Evolutionary conservation across 2,797 vertebrate genomes (phyloP), one percentile per base, ranked within the genome.

Genomic region (Novumbra hubbsi): DNA sequence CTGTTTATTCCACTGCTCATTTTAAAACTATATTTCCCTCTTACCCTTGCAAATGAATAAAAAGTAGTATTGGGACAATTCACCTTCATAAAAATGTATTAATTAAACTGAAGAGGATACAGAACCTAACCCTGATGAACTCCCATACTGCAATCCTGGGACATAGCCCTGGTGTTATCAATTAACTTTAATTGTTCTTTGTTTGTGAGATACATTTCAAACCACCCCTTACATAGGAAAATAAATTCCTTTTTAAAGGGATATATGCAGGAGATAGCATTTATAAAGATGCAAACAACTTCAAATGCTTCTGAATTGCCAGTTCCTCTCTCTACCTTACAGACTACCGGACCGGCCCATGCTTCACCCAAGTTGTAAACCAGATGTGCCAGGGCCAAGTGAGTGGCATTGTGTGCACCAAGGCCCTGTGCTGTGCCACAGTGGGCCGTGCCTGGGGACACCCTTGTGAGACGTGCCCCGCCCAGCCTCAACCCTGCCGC

Each of bases 271-370:
- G 7, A 5, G 15, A 50, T 17, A 50, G 49, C 17, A 50, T 50
- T 17, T 52, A 19, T 52, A 5, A 52, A n/a, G 19, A 52, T 52
- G 19, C 50, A 5, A 52, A 52, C 50, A 7, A 55, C 52, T 55
- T 55, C 52, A 3, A 55, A 2, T 21, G 19, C n/a, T 55, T 55
- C 52, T 55, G 11, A 55, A 38, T 38, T 2, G 2, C 19, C 19
- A 16, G 11, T 24, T 0, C 11, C 21, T 60, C 24, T 41, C 41
- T 55, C 69, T 57, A 41, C n/a, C 27, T 70, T 28, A 49, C 69
- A 94, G 93, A 94, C 86, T 94, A 94, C 82, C 84, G 93, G 75
- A 94, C 93, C 16, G 93, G 93, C 19, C 93, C 93, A 0, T 94
- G 93, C 76, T 94, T 94, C 83, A 91, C 84, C 0, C 92, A 92